Conservation (phyloP, 2,888 invertebrate species). For the Leptinotarsa rubiginosa region DNA sequence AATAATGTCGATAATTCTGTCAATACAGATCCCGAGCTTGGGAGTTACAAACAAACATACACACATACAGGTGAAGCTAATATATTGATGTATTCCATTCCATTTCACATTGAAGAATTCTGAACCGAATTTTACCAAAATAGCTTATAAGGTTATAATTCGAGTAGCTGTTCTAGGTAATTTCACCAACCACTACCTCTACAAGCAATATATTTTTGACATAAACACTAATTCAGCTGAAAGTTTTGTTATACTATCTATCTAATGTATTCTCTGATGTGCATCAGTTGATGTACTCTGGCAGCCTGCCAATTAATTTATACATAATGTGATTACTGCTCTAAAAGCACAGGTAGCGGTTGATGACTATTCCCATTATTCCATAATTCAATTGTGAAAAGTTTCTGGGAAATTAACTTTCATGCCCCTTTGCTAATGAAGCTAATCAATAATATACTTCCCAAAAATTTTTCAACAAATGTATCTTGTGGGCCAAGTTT, state of each 20-base stretch:
- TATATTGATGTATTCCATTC: too few relatives aligned
- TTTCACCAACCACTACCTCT: slow-evolving; percentile 22
- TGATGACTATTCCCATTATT: slow-evolving; percentile 15
- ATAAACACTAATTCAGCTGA: too few relatives aligned
- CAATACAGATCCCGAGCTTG: too few relatives aligned
- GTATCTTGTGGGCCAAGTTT: neutral
- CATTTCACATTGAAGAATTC: too few relatives aligned
- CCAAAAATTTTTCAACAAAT: neutral
- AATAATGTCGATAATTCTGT: too few relatives aligned
- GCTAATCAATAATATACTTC: too few relatives aligned
- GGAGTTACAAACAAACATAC: too few relatives aligned
- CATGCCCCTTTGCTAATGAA: neutral
- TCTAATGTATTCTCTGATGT: neutral
- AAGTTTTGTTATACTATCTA: neutral
- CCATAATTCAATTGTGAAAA: slow-evolving; percentile 11
- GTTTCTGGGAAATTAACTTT: slow-evolving; percentile 27
- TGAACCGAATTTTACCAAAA: neutral
- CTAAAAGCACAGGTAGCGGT: slow-evolving; percentile 23
- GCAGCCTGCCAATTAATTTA: neutral
- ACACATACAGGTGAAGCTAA: too few relatives aligned
- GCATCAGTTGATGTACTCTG: neutral
- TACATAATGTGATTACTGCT: neutral
- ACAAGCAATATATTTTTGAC: too few relatives aligned
- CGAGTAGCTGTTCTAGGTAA: slow-evolving; percentile 24
- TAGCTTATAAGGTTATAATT: slow-evolving; percentile 11